phyloP scores from a whole-genome alignment of 2,797 vertebrate species.

The Heteromormyrus szaboi region DNA sequence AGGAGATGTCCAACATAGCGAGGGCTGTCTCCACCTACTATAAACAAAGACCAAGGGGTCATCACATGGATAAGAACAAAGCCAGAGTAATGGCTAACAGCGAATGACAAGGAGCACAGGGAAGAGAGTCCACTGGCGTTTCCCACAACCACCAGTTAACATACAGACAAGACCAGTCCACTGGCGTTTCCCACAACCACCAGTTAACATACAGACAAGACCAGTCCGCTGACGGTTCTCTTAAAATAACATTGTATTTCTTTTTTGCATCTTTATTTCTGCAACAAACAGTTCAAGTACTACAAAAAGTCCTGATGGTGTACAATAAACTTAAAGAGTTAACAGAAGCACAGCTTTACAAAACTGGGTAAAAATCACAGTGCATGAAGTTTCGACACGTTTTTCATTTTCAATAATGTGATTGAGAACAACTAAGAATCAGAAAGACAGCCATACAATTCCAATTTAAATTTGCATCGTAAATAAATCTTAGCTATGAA shows the following conservation, averaged over 20 bases:
- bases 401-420: slow-evolving; percentile 49
- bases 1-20: neutral
- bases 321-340: slow-evolving; percentile 67
- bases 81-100: neutral
- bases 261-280: slow-evolving; percentile 93
- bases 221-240: neutral
- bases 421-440: slow-evolving; percentile 35
- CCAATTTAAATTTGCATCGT: neutral
- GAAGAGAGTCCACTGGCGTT: too few relatives aligned
- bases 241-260: slow-evolving; percentile 26
- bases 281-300: slow-evolving; percentile 99
- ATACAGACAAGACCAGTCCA: too few relatives aligned
- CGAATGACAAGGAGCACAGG: too few relatives aligned
- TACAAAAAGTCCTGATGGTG: neutral
- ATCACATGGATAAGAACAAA: neutral
- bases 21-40: neutral
- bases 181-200: too few relatives aligned
- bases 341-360: slow-evolving; percentile 88
- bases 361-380: slow-evolving; percentile 72
- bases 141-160: too few relatives aligned
- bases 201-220: neutral
- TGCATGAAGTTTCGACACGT: slow-evolving; percentile 49
- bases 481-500: neutral
- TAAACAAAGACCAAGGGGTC: neutral
- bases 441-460: neutral